These are phyloP conservation scores for Oostethus manadensis DNA, from an alignment of 2,113 vertebrate genomes.

Conservation along the genomic window DNA sequence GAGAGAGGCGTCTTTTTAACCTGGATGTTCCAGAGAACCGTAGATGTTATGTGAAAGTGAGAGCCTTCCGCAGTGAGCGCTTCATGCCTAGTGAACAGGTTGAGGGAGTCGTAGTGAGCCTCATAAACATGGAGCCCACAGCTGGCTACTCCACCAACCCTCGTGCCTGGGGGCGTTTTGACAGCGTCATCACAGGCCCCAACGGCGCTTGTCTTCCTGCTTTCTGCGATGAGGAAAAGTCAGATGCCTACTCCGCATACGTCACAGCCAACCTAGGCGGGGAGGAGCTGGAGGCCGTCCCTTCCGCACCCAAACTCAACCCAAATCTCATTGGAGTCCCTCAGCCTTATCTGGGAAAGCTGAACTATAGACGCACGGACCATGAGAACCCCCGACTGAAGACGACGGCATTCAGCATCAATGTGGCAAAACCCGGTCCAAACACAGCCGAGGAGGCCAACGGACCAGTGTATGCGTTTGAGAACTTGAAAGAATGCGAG, in stretches of 20 bases:
- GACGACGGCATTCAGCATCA: conserved; percentile 92
- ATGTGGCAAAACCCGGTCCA: conserved; percentile 84
- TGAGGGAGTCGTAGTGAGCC: conserved; percentile 85
- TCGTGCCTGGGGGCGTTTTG: conserved; percentile 93
- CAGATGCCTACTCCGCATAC: conserved; percentile 85
- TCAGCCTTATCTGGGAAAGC: conserved; percentile 85
- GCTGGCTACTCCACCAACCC: conserved; percentile 89
- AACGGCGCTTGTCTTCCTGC: conserved; percentile 90
- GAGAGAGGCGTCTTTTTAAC: conserved; percentile 92
- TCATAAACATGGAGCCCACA: conserved; percentile 90
- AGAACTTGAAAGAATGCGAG: conserved; percentile 85
- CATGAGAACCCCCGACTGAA: conserved; percentile 83
- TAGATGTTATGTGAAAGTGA: conserved; percentile 90
- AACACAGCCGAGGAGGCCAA: conserved; percentile 85
- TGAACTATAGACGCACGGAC: conserved; percentile 89
- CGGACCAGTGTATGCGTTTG: conserved; percentile 88
- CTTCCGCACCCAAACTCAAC: conserved; percentile 86
- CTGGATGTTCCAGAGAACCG: conserved; percentile 92
- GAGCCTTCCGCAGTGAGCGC: conserved; percentile 89
- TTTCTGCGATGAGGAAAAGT: conserved; percentile 88
- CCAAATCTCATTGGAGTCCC: conserved; percentile 88
- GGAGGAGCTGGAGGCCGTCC: conserved; percentile 89
- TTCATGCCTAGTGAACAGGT: conserved; percentile 91
- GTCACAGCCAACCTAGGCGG: conserved; percentile 89
- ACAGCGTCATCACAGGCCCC: conserved; percentile 86